Percentiles rank a stretch among this genome's conserved stretches.
Conservation (phyloP, 2,113 vertebrate species). For the Tenebrosternarchus preto region DNA sequence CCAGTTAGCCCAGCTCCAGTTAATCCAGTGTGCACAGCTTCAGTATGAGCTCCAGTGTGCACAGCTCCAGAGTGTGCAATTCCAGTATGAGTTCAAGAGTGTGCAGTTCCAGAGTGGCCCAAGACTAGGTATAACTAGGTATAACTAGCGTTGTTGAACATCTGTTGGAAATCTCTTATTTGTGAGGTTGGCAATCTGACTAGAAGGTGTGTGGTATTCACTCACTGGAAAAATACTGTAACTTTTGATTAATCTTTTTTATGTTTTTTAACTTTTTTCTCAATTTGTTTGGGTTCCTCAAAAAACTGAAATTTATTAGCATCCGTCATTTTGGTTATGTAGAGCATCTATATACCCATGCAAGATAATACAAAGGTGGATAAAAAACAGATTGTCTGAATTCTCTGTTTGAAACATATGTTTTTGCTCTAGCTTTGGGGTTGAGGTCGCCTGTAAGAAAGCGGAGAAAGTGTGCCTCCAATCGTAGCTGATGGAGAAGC, state of each 20-base stretch:
- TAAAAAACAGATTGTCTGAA: not conserved
- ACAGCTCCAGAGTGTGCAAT: too few relatives aligned
- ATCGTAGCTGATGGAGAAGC: constrained; percentile 11
- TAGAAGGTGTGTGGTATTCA: constrained; percentile 27
- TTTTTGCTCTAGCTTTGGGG: constrained; percentile 1
- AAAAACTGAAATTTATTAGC: not conserved
- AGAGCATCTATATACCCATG: not conserved
- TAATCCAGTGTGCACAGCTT: not conserved
- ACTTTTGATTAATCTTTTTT: constrained; percentile 1
- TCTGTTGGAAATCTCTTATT: constrained; percentile 25
- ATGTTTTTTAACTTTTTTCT: not conserved
- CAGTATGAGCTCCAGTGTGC: too few relatives aligned
- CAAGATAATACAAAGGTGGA: not conserved
- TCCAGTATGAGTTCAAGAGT: too few relatives aligned
- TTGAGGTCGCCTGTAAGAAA: not conserved
- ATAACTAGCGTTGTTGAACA: not conserved
- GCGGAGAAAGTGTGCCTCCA: not conserved
- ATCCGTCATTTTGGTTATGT: not conserved
- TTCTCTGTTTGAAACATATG: not conserved
- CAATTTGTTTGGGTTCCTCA: not conserved
- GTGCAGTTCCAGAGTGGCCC: too few relatives aligned
- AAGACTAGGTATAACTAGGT: not conserved
- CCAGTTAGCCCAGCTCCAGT: not conserved
- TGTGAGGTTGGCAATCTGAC: not conserved
- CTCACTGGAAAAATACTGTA: constrained; percentile 9